Percentiles rank a stretch among this genome's conserved stretches.
Evolutionary conservation across 2,797 vertebrate species (phyloP).

Genomic region (Protonibea diacanthus): DNA sequence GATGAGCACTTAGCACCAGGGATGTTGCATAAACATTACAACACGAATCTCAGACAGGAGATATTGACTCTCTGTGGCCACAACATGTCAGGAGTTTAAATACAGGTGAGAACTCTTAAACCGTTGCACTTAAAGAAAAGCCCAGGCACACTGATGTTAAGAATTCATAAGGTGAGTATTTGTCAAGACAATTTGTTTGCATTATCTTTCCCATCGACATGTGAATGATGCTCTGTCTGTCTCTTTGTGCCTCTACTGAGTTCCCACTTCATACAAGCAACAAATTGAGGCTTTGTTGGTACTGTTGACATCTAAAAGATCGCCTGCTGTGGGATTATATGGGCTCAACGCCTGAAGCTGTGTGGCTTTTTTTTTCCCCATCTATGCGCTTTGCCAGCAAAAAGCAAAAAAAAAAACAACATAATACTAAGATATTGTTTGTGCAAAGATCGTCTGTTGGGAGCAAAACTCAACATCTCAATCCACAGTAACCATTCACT

Average conservation of each 20-base stretch:
- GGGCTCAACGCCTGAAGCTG: constrained; percentile 36
- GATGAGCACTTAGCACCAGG: constrained; percentile 14
- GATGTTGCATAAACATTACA: constrained; percentile 1
- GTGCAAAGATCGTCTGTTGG: constrained; percentile 10
- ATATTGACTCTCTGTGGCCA: not conserved
- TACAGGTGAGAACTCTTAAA: not conserved
- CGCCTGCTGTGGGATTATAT: constrained; percentile 59
- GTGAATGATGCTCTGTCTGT: not conserved
- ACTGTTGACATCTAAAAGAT: constrained; percentile 59
- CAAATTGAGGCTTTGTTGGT: constrained; percentile 62
- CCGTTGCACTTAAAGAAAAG: not conserved
- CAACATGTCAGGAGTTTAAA: constrained; percentile 21
- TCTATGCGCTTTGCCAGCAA: constrained; percentile 37
- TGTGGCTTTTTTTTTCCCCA: constrained; percentile 19
- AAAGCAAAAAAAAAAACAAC: constrained; percentile 27
- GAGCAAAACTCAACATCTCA: constrained; percentile 34
- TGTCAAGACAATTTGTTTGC: constrained; percentile 9
- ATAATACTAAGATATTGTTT: constrained; percentile 26
- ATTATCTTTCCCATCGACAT: constrained; percentile 25
- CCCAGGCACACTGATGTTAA: constrained; percentile 5
- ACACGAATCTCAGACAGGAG: not conserved
- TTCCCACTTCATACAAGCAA: constrained; percentile 36
- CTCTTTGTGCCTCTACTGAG: constrained; percentile 19
- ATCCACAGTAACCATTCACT: constrained; percentile 25
- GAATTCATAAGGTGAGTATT: constrained; percentile 21